Percentiles rank a stretch among this genome's conserved stretches.
Evolutionary conservation across 1,140 invertebrate genomes (phyloP).

Genomic region (Drosophila sp.): DNA sequence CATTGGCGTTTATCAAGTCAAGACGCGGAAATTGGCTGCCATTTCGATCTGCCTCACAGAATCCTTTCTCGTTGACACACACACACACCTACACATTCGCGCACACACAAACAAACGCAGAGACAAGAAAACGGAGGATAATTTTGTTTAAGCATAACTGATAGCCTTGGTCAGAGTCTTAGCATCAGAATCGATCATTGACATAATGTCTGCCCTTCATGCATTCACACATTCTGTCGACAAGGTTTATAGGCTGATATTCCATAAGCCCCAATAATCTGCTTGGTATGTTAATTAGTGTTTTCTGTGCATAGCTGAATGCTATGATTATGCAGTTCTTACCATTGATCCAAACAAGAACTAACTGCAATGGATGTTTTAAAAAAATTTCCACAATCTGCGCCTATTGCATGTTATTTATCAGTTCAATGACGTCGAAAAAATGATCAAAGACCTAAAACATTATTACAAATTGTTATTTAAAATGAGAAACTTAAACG

Average conservation of each 20-base stretch:
- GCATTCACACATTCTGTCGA: not conserved
- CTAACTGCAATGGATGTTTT: too few relatives aligned
- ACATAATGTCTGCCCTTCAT: too few relatives aligned
- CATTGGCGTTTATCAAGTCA: constrained; percentile 60
- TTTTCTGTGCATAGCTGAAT: not conserved
- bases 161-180: constrained; percentile 27
- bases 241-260: not conserved
- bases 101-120: too few relatives aligned
- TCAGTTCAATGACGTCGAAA: too few relatives aligned
- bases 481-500: too few relatives aligned
- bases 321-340: too few relatives aligned
- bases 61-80: constrained; percentile 4
- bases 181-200: constrained; percentile 2
- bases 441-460: too few relatives aligned
- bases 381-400: too few relatives aligned
- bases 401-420: too few relatives aligned
- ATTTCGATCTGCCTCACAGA: constrained; percentile 53
- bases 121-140: not conserved
- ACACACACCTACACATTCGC: not conserved
- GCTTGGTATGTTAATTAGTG: not conserved
- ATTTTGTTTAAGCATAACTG: constrained; percentile 32
- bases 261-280: not conserved
- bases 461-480: too few relatives aligned
- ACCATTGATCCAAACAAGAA: too few relatives aligned
- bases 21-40: constrained; percentile 59